These are phyloP conservation scores for Odobenus rosmarus DNA, from an alignment of 2,113 vertebrate species.

Conservation along the genomic window DNA sequence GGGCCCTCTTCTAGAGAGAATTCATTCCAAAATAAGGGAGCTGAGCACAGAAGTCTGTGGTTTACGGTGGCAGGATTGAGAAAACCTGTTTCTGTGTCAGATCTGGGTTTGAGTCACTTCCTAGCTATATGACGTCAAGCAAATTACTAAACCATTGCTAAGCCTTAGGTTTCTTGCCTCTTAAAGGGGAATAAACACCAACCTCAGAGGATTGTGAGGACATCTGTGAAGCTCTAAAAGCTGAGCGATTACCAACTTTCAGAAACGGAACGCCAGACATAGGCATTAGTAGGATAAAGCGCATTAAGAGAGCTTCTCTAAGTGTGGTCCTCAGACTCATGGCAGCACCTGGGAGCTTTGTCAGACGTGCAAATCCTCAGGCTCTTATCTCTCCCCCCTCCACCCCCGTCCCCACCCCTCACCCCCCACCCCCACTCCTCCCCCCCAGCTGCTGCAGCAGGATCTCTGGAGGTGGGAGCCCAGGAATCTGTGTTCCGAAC, in stretches of 20 bases:
- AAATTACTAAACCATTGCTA: neutral
- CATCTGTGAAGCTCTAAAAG: neutral
- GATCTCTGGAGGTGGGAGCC: neutral
- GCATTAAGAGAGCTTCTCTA: neutral
- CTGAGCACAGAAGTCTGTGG: neutral
- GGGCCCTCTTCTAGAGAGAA: neutral
- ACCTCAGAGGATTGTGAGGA: neutral
- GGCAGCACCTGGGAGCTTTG: neutral
- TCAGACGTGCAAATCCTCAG: neutral
- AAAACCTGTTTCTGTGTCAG: neutral
- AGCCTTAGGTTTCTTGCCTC: neutral
- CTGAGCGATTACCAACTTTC: neutral
- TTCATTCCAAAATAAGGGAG: neutral
- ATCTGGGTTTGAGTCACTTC: neutral
- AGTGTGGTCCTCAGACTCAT: neutral
- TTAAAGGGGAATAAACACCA: neutral
- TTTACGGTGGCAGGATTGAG: neutral
- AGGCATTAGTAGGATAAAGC: neutral
- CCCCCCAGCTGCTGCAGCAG: neutral
- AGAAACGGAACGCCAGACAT: neutral
- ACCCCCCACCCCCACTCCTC: fast-evolving
- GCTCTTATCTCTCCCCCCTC: neutral
- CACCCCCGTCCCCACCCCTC: no score
- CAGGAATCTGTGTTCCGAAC: neutral
- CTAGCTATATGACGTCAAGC: neutral